Base-by-base conservation (phyloP, 2,113 vertebrate genomes). In the Piprites chloris region DNA sequence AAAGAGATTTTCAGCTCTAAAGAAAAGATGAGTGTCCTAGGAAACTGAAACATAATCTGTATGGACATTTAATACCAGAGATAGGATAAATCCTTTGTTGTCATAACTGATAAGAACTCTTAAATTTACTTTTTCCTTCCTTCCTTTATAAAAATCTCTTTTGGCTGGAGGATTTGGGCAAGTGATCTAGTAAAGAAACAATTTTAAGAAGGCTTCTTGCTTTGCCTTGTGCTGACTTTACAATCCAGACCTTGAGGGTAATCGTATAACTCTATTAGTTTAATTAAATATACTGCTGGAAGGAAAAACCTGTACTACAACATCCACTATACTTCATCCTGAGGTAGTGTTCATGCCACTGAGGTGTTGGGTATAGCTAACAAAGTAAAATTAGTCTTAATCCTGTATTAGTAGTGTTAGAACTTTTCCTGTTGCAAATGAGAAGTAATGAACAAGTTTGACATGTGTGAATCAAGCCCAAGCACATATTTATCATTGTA, bases 401-500 rank as follows among this genome's bases (percentile, higher is more conserved):
- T 50, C 9, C 3, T 63, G 2, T 81, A 6, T 47, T 42, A 63
- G 17, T 52, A 68, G 19, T 41, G 33, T n/a, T 52, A 49, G 19
- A 71, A 52, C 5, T 8, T 30, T 55, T 52, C 10, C 8, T 39
- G n/a, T 75, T 58, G 52, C 22, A 58, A 47, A 30, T 46, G 4
- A 35, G 35, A 90, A 75, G 37, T 74, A 50, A 20, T 16, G 6
- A 74, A 55, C 24, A 81, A 9, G 16, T 62, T 49, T 81, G 37
- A 44, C 10, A 26, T 8, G 4, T 11, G 5, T 44, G n/a, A 91
- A 61, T 74, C 32, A 41, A 18, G 28, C 8, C 6, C 12, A 26
- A 58, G 41, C 56, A 35, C 1, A 3, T 66, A 28, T 5, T 56
- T 83, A 46, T 15, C 0, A 0, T 24, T 39, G 0, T 42, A 19